Evolutionary conservation across 1,140 invertebrate genomes (phyloP), one percentile per base, ranked within the genome.

Genomic region (Notospermus geniculatus): DNA sequence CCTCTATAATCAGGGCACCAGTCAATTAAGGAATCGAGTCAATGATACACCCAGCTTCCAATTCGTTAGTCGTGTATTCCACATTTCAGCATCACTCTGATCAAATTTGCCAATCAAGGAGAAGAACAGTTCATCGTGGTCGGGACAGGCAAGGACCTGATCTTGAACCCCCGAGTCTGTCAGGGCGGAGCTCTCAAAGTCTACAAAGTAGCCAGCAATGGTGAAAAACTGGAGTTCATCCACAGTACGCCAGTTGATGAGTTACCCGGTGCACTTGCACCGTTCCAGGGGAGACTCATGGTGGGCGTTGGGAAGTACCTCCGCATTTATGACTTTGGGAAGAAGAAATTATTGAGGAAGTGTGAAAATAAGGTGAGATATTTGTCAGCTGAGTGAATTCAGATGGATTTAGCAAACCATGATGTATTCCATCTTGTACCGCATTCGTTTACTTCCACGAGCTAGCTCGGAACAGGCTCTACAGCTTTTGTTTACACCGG

Each of bases 241-340:
- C 97, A 99, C 80, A 90, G 91, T 77, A 99, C 97, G 0, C 85
- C 88, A n/a, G 86, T 97, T 1, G 95, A 98, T 70, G 96, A 97
- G 75, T 89, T 97, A 39, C 78, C 80, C 4, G 73, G 72, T 9
- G 75, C 77, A 25, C 75, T 81, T 13, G 65, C 71, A 17, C 45
- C 72, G n/a, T 84, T 98, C 80, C 94, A 97, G 75, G 97, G 96
- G 0, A 85, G 90, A 63, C 85, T 97, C 1, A 77, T 99, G 1
- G 90, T 97, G 1, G 95, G 95, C 0, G 91, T 98, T 15, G 97
- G 97, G 1, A 88, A 89, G 60, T 89, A 92, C 81, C 80, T 99
- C 5, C 83, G 97, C 59, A 86, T 99, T 4, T 99, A 99, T 77
- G 97, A 99, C 71, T 87, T 98, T 73, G 97, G 97, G 43, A 96